These are phyloP conservation scores for Macquaria australasica DNA, from an alignment of 2,113 vertebrate species.

Conservation along the genomic window DNA sequence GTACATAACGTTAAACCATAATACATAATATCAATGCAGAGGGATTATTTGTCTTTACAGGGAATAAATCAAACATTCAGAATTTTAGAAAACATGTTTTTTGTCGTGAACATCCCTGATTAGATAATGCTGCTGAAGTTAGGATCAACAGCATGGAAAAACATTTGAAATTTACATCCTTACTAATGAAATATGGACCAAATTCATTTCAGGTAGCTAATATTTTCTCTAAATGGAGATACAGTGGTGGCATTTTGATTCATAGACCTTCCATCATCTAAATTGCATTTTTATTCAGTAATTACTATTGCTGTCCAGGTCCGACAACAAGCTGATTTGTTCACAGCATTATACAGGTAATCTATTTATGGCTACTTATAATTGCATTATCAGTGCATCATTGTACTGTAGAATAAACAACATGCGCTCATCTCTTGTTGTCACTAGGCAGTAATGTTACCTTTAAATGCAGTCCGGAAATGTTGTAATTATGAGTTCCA, in stretches of 20 bases:
- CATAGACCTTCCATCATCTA: neutral
- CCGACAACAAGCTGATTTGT: neutral
- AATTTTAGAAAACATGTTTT: neutral
- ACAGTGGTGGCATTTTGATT: neutral
- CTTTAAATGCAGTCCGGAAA: neutral
- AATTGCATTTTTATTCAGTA: neutral
- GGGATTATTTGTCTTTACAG: neutral
- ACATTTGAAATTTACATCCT: neutral
- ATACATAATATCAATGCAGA: neutral
- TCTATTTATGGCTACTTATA: slow-evolving; percentile 8
- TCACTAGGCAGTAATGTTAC: slow-evolving; percentile 44
- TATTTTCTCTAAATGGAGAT: neutral
- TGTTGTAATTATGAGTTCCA: rapidly evolving
- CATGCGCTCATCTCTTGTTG: slow-evolving; percentile 44
- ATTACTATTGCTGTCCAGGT: neutral
- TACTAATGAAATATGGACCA: neutral
- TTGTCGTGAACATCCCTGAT: neutral
- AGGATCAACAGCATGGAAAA: neutral
- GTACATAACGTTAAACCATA: neutral
- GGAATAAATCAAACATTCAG: neutral
- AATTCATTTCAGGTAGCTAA: neutral
- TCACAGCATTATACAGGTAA: neutral
- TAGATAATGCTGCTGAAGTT: neutral
- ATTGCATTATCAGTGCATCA: slow-evolving; percentile 32
- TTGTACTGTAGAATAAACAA: slow-evolving; percentile 39